Base-by-base conservation (phyloP, 2,797 vertebrate species). In the Linurgus olivaceus region DNA sequence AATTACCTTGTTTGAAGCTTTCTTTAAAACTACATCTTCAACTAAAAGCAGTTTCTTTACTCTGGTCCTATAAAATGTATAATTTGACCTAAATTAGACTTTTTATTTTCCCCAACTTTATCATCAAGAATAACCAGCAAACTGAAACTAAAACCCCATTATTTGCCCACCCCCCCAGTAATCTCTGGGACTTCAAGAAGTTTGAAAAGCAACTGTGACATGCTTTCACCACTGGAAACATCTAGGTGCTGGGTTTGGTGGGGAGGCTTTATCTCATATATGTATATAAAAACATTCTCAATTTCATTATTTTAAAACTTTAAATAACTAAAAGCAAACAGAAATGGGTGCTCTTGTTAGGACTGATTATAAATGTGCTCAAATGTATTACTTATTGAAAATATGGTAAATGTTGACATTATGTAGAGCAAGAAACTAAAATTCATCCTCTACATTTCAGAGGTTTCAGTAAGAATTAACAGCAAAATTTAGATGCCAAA, bases 361-460 rank as follows among this genome's bases (percentile, higher is more conserved):
- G 6, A 50, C 1, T 23, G 10, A 81, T 73, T 24, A 77, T 10
- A 65, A 86, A 68, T 75, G 55, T 74, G 5, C 55, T 81, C 5
- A 61, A 84, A 76, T 26, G 15, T 11, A 59, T 6, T 42, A n/a
- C n/a, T 76, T 48, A 85, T 38, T 71, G 11, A 76, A 72, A 86
- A 76, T 19, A 21, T 42, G 25, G 23, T 13, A 66, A 75, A 51
- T 2, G 1, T 37, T 82, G 33, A 58, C 3, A 28, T 51, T 40
- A 17, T 28, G 51, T 51, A 29, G 87, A 76, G 16, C 21, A 89
- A 82, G 57, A 79, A 79, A 24, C 28, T 63, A 87, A 82, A 91
- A 83, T 42, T 79, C n/a, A 57, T 7, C 6, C 16, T 51, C 42
- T 55, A 12, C 6, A 24, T 76, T 72, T 17, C 48, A 57, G 24